A percentile compares a stretch with the other conserved stretches of the same genome.
Evolutionary conservation across 2,888 invertebrate genomes (phyloP).

Genomic region (Limulus polyphemus): DNA sequence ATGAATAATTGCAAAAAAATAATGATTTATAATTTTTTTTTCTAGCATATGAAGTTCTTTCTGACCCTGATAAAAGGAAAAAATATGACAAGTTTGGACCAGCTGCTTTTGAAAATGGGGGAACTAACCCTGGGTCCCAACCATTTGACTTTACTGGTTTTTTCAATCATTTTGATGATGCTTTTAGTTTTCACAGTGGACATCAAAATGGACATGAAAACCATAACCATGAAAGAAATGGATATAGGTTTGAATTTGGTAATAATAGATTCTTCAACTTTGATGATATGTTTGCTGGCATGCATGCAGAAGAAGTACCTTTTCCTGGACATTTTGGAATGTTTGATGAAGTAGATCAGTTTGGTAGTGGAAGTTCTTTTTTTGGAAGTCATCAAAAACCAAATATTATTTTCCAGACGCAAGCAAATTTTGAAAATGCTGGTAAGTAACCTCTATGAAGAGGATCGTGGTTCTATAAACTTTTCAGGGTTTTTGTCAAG

Average conservation of each 20-base stretch:
- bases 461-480: too few species aligned
- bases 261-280: conserved; percentile 31
- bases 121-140: conserved; percentile 29
- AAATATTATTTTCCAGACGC: too few species aligned
- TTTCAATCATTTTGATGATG: conserved; percentile 34
- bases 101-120: conserved; percentile 29
- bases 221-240: conserved; percentile 15
- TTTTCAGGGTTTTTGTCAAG: too few species aligned
- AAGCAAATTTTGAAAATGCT: too few species aligned
- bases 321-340: conserved; percentile 26
- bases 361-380: conserved; percentile 33
- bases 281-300: conserved; percentile 35
- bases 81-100: conserved; percentile 40
- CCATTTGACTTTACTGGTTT: conserved; percentile 39
- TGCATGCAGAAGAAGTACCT: conserved; percentile 28
- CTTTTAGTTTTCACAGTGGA: conserved; percentile 17
- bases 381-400: conserved; percentile 28
- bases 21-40: conserved; percentile 3
- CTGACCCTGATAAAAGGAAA: conserved; percentile 38
- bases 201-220: conserved; percentile 10
- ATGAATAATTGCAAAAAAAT: too few species aligned
- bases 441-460: too few species aligned
- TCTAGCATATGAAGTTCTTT: conserved; percentile 41
- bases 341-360: conserved; percentile 27
- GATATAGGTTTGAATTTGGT: conserved; percentile 12